Evolutionary conservation across 92 coral and sea anemone genomes (phyloP).

Genomic region (Epizoanthus illoricatus): DNA sequence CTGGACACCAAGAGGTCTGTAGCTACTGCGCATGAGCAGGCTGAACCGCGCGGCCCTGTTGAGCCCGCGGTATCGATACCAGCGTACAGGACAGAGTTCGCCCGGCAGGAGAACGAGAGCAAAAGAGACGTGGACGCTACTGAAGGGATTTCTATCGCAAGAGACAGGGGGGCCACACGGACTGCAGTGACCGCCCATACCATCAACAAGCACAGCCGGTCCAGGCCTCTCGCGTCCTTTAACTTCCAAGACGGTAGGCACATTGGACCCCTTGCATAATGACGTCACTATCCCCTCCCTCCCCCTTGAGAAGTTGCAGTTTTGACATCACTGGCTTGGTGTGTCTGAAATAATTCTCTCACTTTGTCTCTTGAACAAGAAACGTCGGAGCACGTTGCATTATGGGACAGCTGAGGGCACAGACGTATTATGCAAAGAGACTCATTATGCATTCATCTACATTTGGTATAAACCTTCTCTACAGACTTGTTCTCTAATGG

Average conservation of each 20-base stretch:
- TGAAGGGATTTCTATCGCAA: conserved; percentile 14
- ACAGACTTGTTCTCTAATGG: no score
- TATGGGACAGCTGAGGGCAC: no score
- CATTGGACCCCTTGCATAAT: no score
- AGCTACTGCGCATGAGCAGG: background rate
- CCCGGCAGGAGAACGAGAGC: conserved; percentile 17
- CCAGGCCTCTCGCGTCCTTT: background rate
- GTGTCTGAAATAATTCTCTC: no score
- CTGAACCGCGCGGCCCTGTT: background rate
- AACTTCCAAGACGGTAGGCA: conserved; percentile 31
- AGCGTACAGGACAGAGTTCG: background rate
- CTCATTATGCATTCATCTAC: no score
- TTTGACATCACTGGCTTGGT: no score
- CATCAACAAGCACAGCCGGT: conserved; percentile 20
- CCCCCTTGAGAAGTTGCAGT: no score
- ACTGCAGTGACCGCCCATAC: background rate
- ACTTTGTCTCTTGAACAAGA: no score
- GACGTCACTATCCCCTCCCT: no score
- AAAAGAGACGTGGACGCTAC: conserved; percentile 30
- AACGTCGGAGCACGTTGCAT: no score
- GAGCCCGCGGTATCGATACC: conserved; percentile 12
- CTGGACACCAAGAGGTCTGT: conserved; percentile 27
- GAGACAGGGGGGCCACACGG: background rate
- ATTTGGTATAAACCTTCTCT: no score
- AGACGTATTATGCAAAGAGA: no score